A percentile compares a stretch with the other conserved stretches of the same genome.
These are phyloP conservation scores for Trichonephila clavipes DNA, from an alignment of 1,140 invertebrate species.

Conservation along the genomic window DNA sequence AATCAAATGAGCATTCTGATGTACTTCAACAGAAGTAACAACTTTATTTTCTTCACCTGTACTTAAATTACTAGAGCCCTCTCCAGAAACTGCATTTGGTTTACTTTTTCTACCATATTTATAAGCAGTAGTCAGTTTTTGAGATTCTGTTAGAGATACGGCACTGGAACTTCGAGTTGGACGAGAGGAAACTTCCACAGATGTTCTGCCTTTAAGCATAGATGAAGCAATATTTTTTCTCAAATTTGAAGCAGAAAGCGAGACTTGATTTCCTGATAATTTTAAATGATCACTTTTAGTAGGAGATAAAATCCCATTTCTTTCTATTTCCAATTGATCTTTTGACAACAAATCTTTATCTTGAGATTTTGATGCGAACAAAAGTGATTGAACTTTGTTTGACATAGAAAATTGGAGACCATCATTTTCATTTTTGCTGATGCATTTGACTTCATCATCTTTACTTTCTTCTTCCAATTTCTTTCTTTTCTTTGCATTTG, in stretches of 20 bases:
- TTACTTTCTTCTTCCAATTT: constrained; percentile 16
- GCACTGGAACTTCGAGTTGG: neutral
- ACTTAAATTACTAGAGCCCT: neutral
- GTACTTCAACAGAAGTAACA: constrained; percentile 43
- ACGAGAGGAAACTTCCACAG: neutral
- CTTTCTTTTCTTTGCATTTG: neutral
- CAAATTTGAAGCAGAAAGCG: constrained; percentile 61
- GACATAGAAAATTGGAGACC: constrained; percentile 54
- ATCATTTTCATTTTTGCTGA: constrained; percentile 8
- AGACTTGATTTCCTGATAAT: neutral
- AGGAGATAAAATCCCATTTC: neutral
- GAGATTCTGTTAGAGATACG: neutral
- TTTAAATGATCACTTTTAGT: neutral
- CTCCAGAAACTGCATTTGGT: neutral
- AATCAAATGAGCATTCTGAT: neutral
- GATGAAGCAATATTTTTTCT: constrained; percentile 70
- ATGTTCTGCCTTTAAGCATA: constrained; percentile 28
- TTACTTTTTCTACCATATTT: constrained; percentile 13
- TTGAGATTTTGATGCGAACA: constrained; percentile 50
- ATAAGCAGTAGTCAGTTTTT: neutral
- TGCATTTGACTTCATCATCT: neutral
- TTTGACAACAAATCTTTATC: no score
- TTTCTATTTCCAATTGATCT: neutral
- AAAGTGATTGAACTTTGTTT: constrained; percentile 65
- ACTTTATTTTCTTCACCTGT: neutral